Percentiles rank a stretch among this genome's conserved stretches.
These are phyloP conservation scores for Glaucopsyche alexis DNA, from an alignment of 2,888 invertebrate species.

Conservation along the genomic window DNA sequence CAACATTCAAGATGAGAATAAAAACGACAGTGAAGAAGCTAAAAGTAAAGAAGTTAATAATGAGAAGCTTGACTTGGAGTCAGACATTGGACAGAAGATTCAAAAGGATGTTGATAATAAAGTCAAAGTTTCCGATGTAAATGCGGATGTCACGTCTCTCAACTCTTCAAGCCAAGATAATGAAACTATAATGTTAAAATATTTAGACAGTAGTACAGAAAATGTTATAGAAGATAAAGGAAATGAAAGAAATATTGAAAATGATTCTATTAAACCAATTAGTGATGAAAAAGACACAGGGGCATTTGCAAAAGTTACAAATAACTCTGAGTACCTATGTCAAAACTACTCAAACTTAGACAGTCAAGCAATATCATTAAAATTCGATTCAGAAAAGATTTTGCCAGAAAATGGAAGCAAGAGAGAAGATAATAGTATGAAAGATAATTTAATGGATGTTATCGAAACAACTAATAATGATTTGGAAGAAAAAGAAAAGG, in stretches of 20 bases:
- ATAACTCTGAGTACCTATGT: background rate
- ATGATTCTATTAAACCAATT: background rate
- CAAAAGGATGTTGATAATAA: background rate
- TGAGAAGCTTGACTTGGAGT: background rate
- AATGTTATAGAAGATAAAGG: conserved; percentile 26
- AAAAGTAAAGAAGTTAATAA: background rate
- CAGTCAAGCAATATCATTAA: conserved; percentile 8
- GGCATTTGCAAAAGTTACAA: background rate
- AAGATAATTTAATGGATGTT: conserved; percentile 32
- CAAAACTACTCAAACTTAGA: background rate
- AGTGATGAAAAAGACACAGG: background rate
- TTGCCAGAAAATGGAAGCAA: conserved; percentile 1
- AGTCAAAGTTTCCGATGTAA: conserved; percentile 16
- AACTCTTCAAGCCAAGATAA: conserved; percentile 27
- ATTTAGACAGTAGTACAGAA: conserved; percentile 20
- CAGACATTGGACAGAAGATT: background rate
- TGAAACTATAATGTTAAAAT: conserved; percentile 3
- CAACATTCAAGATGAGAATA: background rate
- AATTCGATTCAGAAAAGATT: background rate
- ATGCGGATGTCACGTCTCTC: background rate
- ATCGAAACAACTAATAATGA: conserved; percentile 33
- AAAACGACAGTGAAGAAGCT: background rate
- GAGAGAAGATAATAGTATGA: conserved; percentile 23
- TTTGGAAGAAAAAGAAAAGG: conserved; percentile 41
- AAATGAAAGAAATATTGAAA: background rate